These are phyloP conservation scores for Tipula unca DNA, from an alignment of 2,888 invertebrate species.

Conservation along the genomic window DNA sequence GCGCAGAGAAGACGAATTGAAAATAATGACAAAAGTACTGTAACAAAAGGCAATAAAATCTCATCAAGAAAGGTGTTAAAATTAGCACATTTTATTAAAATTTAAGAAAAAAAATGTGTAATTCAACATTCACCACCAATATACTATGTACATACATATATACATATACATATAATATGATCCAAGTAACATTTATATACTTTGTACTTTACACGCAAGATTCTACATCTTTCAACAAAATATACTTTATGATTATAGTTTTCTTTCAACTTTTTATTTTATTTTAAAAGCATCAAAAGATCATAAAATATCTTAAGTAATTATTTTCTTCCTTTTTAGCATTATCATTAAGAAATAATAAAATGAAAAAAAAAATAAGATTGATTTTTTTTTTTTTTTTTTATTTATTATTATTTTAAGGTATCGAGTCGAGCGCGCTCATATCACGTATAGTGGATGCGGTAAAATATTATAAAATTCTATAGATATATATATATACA, in stretches of 20 bases:
- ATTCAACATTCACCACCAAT: neutral
- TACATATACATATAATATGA: neutral
- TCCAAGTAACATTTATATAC: neutral
- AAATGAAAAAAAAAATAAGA: neutral
- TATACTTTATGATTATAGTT: conserved; percentile 14
- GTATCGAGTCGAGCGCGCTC: neutral
- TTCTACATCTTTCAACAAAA: neutral
- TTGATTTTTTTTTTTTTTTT: neutral
- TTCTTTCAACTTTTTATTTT: neutral
- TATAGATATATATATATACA: too few species aligned
- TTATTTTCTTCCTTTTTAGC: neutral
- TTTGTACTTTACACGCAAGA: neutral
- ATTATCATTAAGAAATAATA: conserved; percentile 8
- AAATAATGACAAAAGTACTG: neutral
- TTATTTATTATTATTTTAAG: neutral
- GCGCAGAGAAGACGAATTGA: neutral
- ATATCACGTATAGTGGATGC: neutral
- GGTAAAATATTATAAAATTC: neutral
- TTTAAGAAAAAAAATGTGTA: neutral
- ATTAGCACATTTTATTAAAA: neutral
- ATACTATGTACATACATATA: neutral
- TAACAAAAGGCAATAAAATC: neutral
- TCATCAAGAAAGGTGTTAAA: neutral
- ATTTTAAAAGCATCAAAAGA: conserved; percentile 4
- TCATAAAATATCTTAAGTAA: conserved; percentile 14